Evolutionary conservation across 2,888 invertebrate genomes (phyloP).

Genomic region (Megastigmus dorsalis): DNA sequence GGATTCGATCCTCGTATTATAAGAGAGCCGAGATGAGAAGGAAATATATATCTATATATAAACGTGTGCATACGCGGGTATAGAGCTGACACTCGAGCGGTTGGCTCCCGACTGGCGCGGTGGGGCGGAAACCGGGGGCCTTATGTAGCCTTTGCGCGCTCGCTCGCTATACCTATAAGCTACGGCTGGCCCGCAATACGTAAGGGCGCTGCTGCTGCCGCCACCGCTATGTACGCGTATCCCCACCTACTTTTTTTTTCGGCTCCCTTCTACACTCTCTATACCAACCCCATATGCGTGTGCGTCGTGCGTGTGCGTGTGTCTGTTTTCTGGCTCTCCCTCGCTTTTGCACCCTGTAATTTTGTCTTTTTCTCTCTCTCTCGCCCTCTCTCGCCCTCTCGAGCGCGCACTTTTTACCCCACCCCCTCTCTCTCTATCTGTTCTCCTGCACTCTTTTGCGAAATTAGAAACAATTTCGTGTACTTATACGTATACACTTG

Average conservation of each 20-base stretch:
- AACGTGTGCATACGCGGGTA: neutral
- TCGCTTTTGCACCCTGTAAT: conserved; percentile 42
- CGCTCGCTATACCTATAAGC: too few species aligned
- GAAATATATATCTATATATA: neutral
- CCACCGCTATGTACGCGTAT: too few species aligned
- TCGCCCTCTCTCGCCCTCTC: conserved; percentile 39
- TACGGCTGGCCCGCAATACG: conserved; percentile 46
- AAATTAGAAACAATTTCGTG: too few species aligned
- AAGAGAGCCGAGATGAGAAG: too few species aligned
- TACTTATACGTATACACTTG: too few species aligned
- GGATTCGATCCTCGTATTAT: too few species aligned
- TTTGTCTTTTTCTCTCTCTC: conserved; percentile 26
- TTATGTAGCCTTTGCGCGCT: conserved; percentile 66
- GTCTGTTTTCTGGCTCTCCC: conserved; percentile 29
- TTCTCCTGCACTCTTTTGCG: too few species aligned
- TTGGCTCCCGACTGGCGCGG: conserved; percentile 68
- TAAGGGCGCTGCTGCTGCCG: conserved; percentile 46
- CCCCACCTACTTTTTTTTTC: too few species aligned
- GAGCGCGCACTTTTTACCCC: too few species aligned
- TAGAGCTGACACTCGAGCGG: conserved; percentile 63
- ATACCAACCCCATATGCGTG: neutral
- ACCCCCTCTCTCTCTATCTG: too few species aligned
- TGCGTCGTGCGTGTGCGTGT: too few species aligned
- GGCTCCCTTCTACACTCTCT: neutral
- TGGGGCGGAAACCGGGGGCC: conserved; percentile 67